Conservation (phyloP, 2,113 vertebrate genomes). For the Colinus virginianus region DNA sequence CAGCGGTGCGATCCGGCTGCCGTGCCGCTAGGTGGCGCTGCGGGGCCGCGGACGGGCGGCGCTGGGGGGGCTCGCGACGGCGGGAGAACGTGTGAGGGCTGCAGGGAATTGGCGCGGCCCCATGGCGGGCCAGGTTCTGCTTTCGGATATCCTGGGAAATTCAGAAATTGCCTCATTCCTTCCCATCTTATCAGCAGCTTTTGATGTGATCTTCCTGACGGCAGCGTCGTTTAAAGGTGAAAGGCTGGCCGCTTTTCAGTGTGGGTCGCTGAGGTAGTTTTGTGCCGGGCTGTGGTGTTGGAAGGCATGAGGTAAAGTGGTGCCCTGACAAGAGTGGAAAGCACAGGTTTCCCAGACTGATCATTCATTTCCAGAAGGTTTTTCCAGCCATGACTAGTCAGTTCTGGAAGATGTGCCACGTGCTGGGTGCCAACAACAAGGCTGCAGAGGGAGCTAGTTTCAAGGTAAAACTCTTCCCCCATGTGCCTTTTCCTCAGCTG, state of each 20-base stretch:
- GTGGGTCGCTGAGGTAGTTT: background rate
- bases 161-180: background rate
- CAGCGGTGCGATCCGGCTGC: background rate
- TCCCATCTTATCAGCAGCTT: background rate
- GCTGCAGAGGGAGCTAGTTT: slow-evolving; percentile 60
- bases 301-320: background rate
- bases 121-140: accelerated
- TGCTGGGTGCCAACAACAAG: background rate
- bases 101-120: accelerated
- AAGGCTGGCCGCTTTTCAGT: background rate
- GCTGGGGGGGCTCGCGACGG: no score
- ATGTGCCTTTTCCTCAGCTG: background rate
- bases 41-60: background rate
- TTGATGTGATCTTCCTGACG: background rate
- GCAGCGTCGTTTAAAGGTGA: background rate
- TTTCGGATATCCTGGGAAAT: background rate
- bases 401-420: accelerated
- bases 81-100: accelerated
- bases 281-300: accelerated
- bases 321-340: background rate
- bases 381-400: background rate
- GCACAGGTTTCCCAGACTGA: background rate
- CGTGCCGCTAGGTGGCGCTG: background rate
- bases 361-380: background rate
- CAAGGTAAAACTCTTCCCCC: background rate